Conservation (phyloP, 2,113 vertebrate species). For the Siphamia tubifer region DNA sequence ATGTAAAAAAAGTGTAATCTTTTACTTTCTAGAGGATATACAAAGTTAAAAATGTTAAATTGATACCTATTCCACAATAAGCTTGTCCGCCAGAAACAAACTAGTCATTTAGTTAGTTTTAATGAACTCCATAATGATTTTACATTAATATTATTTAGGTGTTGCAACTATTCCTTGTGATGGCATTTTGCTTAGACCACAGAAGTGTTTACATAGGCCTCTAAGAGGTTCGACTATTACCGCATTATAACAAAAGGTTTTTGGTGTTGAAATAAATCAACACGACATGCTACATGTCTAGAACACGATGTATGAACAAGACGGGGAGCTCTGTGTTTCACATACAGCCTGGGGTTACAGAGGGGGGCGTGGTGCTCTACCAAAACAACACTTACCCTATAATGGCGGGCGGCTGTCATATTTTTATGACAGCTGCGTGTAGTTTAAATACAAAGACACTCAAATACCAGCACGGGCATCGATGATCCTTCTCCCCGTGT, state of each 20-base stretch:
- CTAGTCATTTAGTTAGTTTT: too few relatives aligned
- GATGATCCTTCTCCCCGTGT: neutral
- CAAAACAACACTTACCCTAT: slow-evolving; percentile 72
- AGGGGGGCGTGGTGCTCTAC: slow-evolving; percentile 74
- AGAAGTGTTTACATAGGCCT: too few relatives aligned
- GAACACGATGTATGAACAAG: slow-evolving; percentile 25
- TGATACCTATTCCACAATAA: too few relatives aligned
- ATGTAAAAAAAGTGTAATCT: too few relatives aligned
- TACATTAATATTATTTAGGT: too few relatives aligned
- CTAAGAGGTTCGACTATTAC: neutral
- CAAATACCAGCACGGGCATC: neutral
- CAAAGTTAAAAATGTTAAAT: too few relatives aligned
- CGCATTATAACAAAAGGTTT: neutral
- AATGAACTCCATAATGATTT: too few relatives aligned
- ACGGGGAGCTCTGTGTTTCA: slow-evolving; percentile 9
- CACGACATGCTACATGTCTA: neutral
- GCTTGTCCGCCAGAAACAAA: too few relatives aligned
- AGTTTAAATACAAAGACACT: neutral
- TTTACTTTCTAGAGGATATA: too few relatives aligned
- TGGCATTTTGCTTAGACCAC: too few relatives aligned
- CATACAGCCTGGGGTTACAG: slow-evolving; percentile 44
- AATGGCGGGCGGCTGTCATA: slow-evolving; percentile 76
- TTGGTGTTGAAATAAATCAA: neutral
- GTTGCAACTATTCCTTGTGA: too few relatives aligned
- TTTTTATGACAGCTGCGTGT: slow-evolving; percentile 61